Base-by-base conservation (phyloP, 2,113 vertebrate species). In the Amphilophus citrinellus region DNA sequence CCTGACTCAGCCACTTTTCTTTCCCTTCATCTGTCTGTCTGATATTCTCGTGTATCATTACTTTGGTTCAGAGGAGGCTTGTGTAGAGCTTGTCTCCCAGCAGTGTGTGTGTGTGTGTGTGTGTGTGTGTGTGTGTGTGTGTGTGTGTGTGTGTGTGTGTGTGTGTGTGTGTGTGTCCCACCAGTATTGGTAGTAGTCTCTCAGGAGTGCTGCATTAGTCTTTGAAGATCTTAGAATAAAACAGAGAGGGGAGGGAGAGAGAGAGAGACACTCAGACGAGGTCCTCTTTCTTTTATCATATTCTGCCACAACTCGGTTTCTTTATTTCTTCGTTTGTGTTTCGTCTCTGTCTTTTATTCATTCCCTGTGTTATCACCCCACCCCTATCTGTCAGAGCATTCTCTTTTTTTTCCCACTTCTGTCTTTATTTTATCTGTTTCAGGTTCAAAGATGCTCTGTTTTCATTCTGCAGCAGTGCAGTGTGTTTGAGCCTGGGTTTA, bases 211-310 rank as follows among this genome's bases (percentile, higher is more conserved):
- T 86, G 82, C 77, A 58, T 89, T 80, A 86, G 80, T 87, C 92
- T 93, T 93, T 93, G 91, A 94, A 93, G 87, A 92, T 93, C 87
- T 89, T 61, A 83, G 79, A 87, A 73, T 79, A 75, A 84, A 79
- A 61, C 44, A 82, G 61, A 77, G 82, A 20, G 81, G 15, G 5
- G 47, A 17, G 47, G 6, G 65, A 27, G 22, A 22, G 63, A 30
- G 42, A 35, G 77, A 79, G 32, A 84, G 15, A 80, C 10, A 76
- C 63, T 71, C 42, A 80, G 56, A 82, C 18, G 2, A 85, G 75
- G 75, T 89, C 20, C 68, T 84, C 73, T 79, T 61, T 44, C 62
- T 89, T 76, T 82, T 62, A 75, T 87, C 84, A 50, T 15, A 65
- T 71, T 84, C 65, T 2, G 65, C 77, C 73, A 76, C 63, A 58